Conservation (phyloP, 1,140 invertebrate species). For the Euura lappo region DNA sequence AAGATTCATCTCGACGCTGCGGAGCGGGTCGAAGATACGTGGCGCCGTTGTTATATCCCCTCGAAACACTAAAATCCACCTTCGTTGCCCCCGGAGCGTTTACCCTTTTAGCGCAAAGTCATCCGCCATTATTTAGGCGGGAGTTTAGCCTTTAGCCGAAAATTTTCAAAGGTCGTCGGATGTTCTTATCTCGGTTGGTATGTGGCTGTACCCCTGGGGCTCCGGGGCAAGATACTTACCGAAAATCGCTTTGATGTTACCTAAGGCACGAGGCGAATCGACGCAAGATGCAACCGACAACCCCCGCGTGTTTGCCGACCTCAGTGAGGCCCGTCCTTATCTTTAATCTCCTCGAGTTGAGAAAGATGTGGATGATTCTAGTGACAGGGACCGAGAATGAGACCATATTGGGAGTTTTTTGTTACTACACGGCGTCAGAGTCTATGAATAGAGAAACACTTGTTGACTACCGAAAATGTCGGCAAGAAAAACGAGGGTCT, state of each 20-base stretch:
- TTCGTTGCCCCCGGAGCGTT: constrained; percentile 32
- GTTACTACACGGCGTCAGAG: too few species aligned
- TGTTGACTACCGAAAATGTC: constrained; percentile 2
- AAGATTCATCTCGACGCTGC: background rate
- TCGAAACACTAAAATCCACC: constrained; percentile 27
- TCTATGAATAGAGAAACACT: background rate
- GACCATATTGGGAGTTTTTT: too few species aligned
- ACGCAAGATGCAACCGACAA: background rate
- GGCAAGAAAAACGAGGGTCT: background rate
- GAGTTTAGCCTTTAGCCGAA: background rate
- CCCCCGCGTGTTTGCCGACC: background rate
- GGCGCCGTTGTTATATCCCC: constrained; percentile 36
- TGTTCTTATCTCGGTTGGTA: background rate
- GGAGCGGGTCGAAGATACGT: constrained; percentile 25
- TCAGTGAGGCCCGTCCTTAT: background rate
- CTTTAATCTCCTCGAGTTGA: background rate
- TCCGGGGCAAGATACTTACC: background rate
- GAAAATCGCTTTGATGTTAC: background rate
- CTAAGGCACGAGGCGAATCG: too few species aligned
- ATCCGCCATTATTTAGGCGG: constrained; percentile 5
- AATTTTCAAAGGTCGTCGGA: background rate
- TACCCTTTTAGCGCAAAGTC: constrained; percentile 35
- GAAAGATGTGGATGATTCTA: too few species aligned
- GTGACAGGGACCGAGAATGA: too few species aligned
- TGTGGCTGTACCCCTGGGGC: background rate